Evolutionary conservation across 2,888 invertebrate genomes (phyloP), one percentile per base, ranked within the genome.

Genomic region (Spodoptera exigua): DNA sequence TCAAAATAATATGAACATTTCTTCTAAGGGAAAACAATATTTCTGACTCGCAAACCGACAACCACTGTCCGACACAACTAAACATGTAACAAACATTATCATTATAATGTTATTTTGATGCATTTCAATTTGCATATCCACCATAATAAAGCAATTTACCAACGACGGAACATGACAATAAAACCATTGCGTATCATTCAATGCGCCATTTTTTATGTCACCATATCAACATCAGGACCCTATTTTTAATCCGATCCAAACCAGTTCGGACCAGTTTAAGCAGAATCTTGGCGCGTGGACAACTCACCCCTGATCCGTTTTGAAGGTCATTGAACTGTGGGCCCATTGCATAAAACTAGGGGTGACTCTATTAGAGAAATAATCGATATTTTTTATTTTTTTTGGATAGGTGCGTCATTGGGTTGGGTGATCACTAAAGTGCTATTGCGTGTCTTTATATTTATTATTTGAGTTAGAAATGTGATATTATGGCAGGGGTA

Each of bases 261-360:
- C 78, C 69, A 63, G 81, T 74, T 70, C 48, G 36, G 72, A 74
- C 76, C 63, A 66, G 75, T 74, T 75, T 70, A 48, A 66, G 57
- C 61, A 65, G 60, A 74, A 81, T 81, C 80, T 80, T 78, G 45
- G 70, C 76, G 76, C 79, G 74, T 81, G 84, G 82, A 80, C 81
- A 76, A 57, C 70, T 46, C 80, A 70, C 83, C 85, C 82, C 73
- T 58, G 56, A 74, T 69, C 55, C 59, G 46, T 62, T 78, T 72
- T 73, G 74, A 70, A 75, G 85, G 84, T 82, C 78, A 58, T 77
- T 81, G 85, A 86, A 80, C 86, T 72, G 61, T 60, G 69, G 79
- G 72, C 69, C 57, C 60, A 57, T 61, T 51, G 70, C 61, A 73
- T 70, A 68, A 64, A 62, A 62, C 52, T 49, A 56, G 60, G 75